phyloP scores from a whole-genome alignment of 2,888 invertebrate genomes.

The Cistogaster globosa region DNA sequence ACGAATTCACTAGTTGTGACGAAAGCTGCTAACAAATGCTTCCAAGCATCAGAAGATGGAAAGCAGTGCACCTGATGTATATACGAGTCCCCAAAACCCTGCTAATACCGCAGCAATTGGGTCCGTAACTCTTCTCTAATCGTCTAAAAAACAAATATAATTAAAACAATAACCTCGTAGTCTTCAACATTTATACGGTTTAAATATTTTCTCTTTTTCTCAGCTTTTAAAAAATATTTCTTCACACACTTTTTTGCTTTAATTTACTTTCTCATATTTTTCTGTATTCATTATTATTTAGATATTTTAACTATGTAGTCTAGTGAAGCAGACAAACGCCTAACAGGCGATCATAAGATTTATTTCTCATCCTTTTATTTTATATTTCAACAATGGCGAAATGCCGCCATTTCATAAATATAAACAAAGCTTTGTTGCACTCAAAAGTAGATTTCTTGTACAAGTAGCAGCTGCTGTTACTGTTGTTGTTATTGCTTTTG shows the following conservation, averaged over 20 bases:
- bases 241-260: neutral
- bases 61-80: too few species aligned
- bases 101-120: too few species aligned
- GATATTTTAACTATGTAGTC: slow-evolving; percentile 19
- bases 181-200: too few species aligned
- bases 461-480: slow-evolving; percentile 4
- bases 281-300: slow-evolving; percentile 1
- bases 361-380: neutral
- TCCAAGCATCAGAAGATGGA: too few species aligned
- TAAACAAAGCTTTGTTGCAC: neutral
- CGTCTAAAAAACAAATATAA: too few species aligned
- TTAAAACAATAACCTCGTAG: too few species aligned
- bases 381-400: neutral
- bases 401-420: neutral
- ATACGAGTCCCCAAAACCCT: too few species aligned
- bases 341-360: slow-evolving; percentile 55
- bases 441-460: neutral
- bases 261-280: neutral
- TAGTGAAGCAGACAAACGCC: slow-evolving; percentile 63
- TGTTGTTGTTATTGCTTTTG: slow-evolving; percentile 16
- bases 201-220: neutral
- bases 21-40: too few species aligned
- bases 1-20: too few species aligned
- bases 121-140: too few species aligned
- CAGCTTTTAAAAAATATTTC: neutral